Base-by-base conservation (phyloP, 1,140 invertebrate species). In the Leptinotarsa texana region DNA sequence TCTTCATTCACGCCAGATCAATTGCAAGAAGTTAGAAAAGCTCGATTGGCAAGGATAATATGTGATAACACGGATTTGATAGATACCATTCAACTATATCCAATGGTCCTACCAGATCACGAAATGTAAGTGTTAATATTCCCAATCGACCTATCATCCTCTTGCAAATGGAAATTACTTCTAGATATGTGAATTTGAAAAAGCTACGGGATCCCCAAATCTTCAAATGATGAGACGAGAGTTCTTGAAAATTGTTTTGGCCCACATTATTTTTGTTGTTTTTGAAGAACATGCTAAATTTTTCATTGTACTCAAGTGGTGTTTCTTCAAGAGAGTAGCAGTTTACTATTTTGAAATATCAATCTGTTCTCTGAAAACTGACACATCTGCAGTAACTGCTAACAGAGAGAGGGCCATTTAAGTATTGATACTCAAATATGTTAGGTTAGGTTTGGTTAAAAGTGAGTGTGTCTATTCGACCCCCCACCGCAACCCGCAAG, bases 51-150 rank as follows among this genome's bases (percentile, higher is more conserved):
- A 0, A 89, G 95, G 74, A 86, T 99, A 51, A 94, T 99, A 71
- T 99, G 98, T 85, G 96, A 98, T 83, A 99, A 98, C 82, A 96
- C 94, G 1, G 96, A 98, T 84, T 88, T 96, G 48, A 93, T 98
- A 67, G 93, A 95, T 79, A 95, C 94, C 1, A 93, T 98, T 74
- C 98, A 98, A 86, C 89, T 96, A 18, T 96, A 97, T 85, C 96
- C 97, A 0, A 96, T 98, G 92, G 92, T 96, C 0, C 86, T 96
- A 76, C 94, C 95, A 1, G 95, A 96, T 87, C 94, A 95, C 83
- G 94, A 95, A 90, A 91, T 96, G 94, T 96, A 89, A 92, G 92
- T 90, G 42, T 18, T 11, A 3, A n/a, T 21, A 51, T 47, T 65
- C 2, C 4, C 42, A 62, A 18, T 2, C 65, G 2, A 62, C 15